phyloP scores from a whole-genome alignment of 2,113 vertebrate species.

The Apodemus sylvaticus region DNA sequence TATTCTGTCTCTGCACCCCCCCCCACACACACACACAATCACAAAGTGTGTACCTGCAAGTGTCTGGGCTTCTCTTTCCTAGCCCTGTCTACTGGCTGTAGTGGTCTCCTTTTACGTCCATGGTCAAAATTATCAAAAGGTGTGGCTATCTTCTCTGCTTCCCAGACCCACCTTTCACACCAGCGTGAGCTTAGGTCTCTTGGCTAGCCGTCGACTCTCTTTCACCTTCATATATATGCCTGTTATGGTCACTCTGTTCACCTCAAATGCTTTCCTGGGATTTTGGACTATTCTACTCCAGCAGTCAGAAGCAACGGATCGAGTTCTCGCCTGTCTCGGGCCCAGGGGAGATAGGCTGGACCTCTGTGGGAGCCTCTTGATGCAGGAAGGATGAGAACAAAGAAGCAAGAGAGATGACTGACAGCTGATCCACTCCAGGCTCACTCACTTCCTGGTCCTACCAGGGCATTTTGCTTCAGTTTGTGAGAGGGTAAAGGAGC shows the following conservation, averaged over 20 bases:
- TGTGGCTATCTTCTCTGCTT: rapidly evolving
- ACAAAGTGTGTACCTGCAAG: not conserved
- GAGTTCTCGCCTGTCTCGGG: rapidly evolving
- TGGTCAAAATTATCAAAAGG: not conserved
- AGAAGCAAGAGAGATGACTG: rapidly evolving
- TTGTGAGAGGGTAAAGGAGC: not conserved
- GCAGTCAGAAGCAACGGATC: not conserved
- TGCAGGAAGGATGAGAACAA: rapidly evolving
- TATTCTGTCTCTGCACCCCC: slow-evolving; percentile 39
- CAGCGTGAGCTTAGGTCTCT: rapidly evolving
- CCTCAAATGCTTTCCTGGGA: not conserved
- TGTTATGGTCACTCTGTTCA: rapidly evolving
- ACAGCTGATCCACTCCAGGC: rapidly evolving
- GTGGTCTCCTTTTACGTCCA: not conserved
- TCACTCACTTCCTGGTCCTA: not conserved
- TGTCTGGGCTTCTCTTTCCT: not conserved
- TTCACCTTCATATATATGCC: not conserved
- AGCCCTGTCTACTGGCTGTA: not conserved
- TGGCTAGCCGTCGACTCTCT: rapidly evolving
- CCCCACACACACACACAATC: not conserved
- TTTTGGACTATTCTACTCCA: not conserved
- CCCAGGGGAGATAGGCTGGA: not conserved
- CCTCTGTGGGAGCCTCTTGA: too few relatives aligned
- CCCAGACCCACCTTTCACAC: rapidly evolving
- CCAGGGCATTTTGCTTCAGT: not conserved